These are phyloP conservation scores for Hedya salicella DNA, from an alignment of 2,888 invertebrate genomes.

Conservation along the genomic window DNA sequence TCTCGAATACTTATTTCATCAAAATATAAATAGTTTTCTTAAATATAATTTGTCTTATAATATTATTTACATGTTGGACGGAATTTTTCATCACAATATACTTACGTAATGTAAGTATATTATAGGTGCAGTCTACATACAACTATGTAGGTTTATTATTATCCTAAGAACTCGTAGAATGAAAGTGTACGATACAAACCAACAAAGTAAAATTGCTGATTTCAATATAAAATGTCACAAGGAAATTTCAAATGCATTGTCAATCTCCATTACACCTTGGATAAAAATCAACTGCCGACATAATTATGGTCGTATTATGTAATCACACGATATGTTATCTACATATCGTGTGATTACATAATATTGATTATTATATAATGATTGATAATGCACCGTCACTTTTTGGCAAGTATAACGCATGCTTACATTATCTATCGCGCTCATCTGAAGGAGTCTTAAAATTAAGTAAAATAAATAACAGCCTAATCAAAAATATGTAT, in stretches of 20 bases:
- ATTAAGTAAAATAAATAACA: constrained; percentile 34
- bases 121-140: constrained; percentile 64
- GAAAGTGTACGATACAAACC: neutral
- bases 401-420: too few species aligned
- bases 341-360: too few species aligned
- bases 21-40: constrained; percentile 66
- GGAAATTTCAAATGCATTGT: too few species aligned
- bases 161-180: constrained; percentile 19
- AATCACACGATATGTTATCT: neutral
- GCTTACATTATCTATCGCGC: too few species aligned
- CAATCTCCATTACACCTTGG: too few species aligned
- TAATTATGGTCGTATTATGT: too few species aligned
- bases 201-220: constrained; percentile 3
- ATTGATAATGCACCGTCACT: too few species aligned
- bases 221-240: neutral
- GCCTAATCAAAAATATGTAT: constrained; percentile 8
- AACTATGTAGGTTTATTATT: constrained; percentile 62
- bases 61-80: constrained; percentile 67
- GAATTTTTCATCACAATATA: constrained; percentile 73
- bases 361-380: too few species aligned
- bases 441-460: neutral
- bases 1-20: constrained; percentile 46
- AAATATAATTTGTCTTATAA: constrained; percentile 68
- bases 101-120: constrained; percentile 76
- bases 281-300: too few species aligned